Evolutionary conservation across 2,113 vertebrate genomes (phyloP).

Genomic region (Bubo scandiacus): DNA sequence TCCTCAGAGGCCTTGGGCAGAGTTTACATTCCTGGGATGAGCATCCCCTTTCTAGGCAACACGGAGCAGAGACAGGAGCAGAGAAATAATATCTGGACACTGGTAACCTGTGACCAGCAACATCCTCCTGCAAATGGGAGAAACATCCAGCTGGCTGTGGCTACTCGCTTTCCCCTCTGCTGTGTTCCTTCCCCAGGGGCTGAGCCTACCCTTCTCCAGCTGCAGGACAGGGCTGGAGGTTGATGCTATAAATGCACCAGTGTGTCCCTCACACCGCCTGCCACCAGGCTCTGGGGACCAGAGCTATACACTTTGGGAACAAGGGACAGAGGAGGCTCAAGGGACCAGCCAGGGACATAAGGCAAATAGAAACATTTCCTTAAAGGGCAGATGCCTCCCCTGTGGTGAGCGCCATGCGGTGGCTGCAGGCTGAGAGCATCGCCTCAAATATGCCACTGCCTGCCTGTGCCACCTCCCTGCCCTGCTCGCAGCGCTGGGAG

Average conservation of each 20-base stretch:
- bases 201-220: not conserved
- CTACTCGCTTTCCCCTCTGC: not conserved
- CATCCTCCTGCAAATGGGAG: constrained; percentile 42
- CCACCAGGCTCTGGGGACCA: not conserved
- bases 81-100: constrained; percentile 58
- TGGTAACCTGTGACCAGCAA: constrained; percentile 64
- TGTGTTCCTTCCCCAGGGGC: not conserved
- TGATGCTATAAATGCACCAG: not conserved
- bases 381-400: not conserved
- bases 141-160: not conserved
- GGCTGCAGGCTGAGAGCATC: not conserved
- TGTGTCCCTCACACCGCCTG: not conserved
- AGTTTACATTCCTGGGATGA: constrained; percentile 69
- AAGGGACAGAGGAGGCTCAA: not conserved
- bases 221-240: not conserved
- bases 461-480: not conserved
- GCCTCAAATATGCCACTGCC: not conserved
- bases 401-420: rapidly evolving
- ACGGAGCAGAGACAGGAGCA: constrained; percentile 45
- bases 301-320: not conserved
- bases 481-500: not conserved
- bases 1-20: constrained; percentile 56
- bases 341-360: not conserved
- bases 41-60: constrained; percentile 63
- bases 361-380: not conserved